phyloP scores from a whole-genome alignment of 2,888 invertebrate species.

The Cephus runcator region DNA sequence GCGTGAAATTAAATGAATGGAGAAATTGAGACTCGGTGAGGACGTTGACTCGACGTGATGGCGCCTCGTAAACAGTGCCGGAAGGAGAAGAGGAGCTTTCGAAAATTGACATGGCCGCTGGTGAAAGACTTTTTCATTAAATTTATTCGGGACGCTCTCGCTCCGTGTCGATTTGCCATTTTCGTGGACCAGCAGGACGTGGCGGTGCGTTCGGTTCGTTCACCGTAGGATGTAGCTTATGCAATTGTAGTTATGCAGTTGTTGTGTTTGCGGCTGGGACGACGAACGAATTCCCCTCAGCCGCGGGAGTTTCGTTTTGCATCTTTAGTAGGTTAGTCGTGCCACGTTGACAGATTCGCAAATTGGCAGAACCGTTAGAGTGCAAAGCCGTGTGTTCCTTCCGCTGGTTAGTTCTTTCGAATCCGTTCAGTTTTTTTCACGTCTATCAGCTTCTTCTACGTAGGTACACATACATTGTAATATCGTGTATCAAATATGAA shows the following conservation, averaged over 20 bases:
- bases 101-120: slow-evolving; percentile 26
- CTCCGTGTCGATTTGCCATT: background rate
- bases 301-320: background rate
- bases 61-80: slow-evolving; percentile 29
- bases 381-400: background rate
- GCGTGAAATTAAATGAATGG: slow-evolving; percentile 30
- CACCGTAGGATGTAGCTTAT: background rate
- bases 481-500: background rate
- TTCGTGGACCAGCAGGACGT: background rate
- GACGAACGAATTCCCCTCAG: background rate
- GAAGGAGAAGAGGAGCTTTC: slow-evolving; percentile 32
- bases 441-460: background rate
- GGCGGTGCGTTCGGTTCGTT: background rate
- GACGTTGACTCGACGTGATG: slow-evolving; percentile 32
- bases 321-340: slow-evolving; percentile 55
- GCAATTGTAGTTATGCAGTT: background rate
- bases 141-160: slow-evolving; percentile 12
- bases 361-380: background rate
- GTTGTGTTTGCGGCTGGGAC: background rate
- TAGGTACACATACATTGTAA: background rate
- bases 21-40: slow-evolving; percentile 31
- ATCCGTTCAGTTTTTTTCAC: background rate
- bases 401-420: background rate
- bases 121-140: slow-evolving; percentile 32
- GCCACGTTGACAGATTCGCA: slow-evolving; percentile 23